These are phyloP conservation scores for Dipodomys stephensi DNA, from an alignment of 2,113 vertebrate genomes.

Conservation along the genomic window DNA sequence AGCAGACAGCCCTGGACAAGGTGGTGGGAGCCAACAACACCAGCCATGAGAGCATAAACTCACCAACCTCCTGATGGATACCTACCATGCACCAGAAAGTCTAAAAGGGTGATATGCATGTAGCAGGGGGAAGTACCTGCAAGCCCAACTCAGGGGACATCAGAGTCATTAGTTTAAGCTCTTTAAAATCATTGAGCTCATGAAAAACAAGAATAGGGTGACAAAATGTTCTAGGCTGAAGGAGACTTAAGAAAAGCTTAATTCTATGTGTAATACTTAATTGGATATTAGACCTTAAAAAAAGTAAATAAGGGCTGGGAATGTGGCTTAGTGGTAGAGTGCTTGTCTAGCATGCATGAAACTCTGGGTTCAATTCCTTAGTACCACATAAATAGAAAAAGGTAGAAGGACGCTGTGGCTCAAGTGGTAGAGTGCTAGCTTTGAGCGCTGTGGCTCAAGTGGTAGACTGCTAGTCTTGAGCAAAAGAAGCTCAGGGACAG, in stretches of 20 bases:
- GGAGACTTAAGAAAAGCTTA: not conserved
- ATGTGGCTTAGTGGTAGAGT: too few relatives aligned
- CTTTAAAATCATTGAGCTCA: not conserved
- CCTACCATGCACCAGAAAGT: not conserved
- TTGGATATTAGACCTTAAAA: not conserved
- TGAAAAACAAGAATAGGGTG: not conserved
- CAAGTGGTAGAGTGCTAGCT: too few relatives aligned
- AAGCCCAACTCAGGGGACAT: not conserved
- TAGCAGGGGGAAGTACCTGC: not conserved
- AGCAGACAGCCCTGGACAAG: not conserved
- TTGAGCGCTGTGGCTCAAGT: too few relatives aligned
- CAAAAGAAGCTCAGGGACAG: too few relatives aligned
- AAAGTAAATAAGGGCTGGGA: not conserved
- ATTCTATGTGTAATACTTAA: not conserved
- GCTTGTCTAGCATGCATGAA: too few relatives aligned
- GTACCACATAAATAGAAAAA: too few relatives aligned
- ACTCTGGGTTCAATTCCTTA: too few relatives aligned
- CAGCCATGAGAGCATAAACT: not conserved
- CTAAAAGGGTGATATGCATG: too few relatives aligned
- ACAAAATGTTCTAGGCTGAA: not conserved
- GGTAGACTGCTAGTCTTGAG: too few relatives aligned
- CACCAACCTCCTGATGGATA: not conserved
- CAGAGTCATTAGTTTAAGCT: rapidly evolving
- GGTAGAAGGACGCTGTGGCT: too few relatives aligned
- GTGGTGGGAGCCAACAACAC: not conserved